phyloP scores from a whole-genome alignment of 2,888 invertebrate species.

The Acleris laterana region DNA sequence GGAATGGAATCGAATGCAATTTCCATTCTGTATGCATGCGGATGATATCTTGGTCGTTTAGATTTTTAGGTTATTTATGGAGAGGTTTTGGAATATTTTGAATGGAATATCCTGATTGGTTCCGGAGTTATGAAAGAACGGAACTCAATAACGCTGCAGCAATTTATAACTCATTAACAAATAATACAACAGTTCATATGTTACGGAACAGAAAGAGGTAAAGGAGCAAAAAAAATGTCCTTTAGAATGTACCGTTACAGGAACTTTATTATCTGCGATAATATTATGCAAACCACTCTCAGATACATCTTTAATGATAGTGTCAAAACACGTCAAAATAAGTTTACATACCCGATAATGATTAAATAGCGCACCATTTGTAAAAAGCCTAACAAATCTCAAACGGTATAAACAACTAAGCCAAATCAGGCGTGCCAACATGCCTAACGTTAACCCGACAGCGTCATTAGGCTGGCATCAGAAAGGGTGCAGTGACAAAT shows the following conservation, averaged over 20 bases:
- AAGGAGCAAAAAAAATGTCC: too few relatives aligned
- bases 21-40: slow-evolving; percentile 31
- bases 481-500: slow-evolving; percentile 25
- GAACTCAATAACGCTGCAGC: too few relatives aligned
- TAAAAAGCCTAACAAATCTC: slow-evolving; percentile 6
- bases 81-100: slow-evolving; percentile 5
- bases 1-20: slow-evolving; percentile 30
- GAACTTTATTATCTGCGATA: too few relatives aligned
- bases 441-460: slow-evolving; percentile 4
- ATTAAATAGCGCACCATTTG: not conserved
- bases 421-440: slow-evolving; percentile 12
- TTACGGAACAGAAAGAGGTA: too few relatives aligned
- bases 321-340: too few relatives aligned
- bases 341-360: too few relatives aligned
- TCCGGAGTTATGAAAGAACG: too few relatives aligned
- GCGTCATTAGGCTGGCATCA: slow-evolving; percentile 13
- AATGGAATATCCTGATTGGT: not conserved
- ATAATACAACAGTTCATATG: too few relatives aligned
- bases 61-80: slow-evolving; percentile 36
- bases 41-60: slow-evolving; percentile 34
- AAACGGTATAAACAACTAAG: slow-evolving; percentile 8
- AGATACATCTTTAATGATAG: too few relatives aligned
- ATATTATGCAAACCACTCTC: too few relatives aligned
- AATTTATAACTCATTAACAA: too few relatives aligned
- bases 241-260: too few relatives aligned